Evolutionary conservation across 2,113 vertebrate genomes (phyloP).

Genomic region (Hirundichthys speculiger): DNA sequence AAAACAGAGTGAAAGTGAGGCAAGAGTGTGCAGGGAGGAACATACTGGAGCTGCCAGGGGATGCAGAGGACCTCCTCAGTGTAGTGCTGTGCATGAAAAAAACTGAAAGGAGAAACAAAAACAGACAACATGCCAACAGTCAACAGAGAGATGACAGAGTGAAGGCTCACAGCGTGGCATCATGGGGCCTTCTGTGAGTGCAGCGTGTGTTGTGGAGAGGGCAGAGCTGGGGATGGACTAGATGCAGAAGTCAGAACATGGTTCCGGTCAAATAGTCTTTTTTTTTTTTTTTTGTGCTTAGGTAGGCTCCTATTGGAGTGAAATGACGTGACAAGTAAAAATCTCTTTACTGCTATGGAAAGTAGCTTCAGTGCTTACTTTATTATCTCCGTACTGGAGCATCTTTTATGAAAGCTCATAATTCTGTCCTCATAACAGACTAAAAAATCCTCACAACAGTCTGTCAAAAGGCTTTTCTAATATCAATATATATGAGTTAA

Average conservation of each 20-base stretch:
- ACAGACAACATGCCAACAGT: constrained; percentile 81
- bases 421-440: no score
- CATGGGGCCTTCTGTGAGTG: constrained; percentile 51
- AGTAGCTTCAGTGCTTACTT: no score
- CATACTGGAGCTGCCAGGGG: constrained; percentile 80
- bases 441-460: no score
- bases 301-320: neutral
- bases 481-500: no score
- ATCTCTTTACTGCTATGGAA: no score
- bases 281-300: no score
- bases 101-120: constrained; percentile 84
- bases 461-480: no score
- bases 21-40: constrained; percentile 76
- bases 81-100: constrained; percentile 79
- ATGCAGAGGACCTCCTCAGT: constrained; percentile 80
- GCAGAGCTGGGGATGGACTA: constrained; percentile 40
- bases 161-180: constrained; percentile 66
- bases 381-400: no score
- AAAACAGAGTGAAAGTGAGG: constrained; percentile 73
- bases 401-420: no score
- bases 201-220: constrained; percentile 50
- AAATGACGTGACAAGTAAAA: neutral
- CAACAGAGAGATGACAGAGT: constrained; percentile 79
- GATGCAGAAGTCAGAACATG: constrained; percentile 40
- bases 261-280: neutral